Evolutionary conservation across 2,797 vertebrate genomes (phyloP).

Genomic region (Smutsia gigantea): DNA sequence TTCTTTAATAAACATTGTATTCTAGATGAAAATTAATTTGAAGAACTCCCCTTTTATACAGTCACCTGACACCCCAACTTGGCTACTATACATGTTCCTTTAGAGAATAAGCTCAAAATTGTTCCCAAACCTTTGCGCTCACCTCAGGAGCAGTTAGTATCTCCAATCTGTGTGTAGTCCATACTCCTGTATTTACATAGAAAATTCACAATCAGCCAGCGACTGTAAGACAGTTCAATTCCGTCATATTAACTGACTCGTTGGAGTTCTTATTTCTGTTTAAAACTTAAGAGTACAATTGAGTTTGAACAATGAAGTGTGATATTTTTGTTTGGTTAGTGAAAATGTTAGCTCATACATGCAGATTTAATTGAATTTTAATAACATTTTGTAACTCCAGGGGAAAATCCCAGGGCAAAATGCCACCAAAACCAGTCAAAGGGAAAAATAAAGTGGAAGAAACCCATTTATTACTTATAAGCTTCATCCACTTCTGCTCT

Average conservation of each 20-base stretch:
- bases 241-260: not conserved
- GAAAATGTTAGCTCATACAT: not conserved
- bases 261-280: not conserved
- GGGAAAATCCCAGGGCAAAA: no score
- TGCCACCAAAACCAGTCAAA: no score
- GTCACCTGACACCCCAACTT: not conserved
- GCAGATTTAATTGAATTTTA: not conserved
- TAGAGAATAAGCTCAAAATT: not conserved
- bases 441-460: no score
- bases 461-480: no score
- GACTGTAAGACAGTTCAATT: not conserved
- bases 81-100: not conserved
- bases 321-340: constrained; percentile 28
- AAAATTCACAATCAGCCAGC: not conserved
- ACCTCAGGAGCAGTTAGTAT: not conserved
- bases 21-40: not conserved
- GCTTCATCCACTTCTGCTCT: no score
- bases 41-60: not conserved
- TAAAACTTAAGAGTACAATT: not conserved
- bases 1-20: not conserved
- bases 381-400: not conserved
- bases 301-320: not conserved
- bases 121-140: not conserved
- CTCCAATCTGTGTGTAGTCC: no score
- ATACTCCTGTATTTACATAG: not conserved